Conservation (phyloP, 2,113 vertebrate species). For the Tretioscincus oriximinensis region DNA sequence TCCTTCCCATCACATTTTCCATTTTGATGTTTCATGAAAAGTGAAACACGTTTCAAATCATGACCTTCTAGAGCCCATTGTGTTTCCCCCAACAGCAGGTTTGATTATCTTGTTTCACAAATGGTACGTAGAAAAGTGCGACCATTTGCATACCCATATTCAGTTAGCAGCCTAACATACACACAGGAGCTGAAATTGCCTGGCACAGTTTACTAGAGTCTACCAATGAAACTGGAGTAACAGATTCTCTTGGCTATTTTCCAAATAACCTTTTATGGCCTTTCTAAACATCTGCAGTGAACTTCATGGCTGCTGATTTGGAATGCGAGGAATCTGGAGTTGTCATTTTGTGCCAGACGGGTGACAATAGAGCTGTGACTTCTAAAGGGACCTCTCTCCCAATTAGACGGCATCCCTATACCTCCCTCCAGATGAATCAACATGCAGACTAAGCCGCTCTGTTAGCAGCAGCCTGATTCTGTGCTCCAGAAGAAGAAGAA, state of each 20-base stretch:
- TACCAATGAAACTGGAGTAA: not conserved
- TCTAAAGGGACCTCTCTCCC: not conserved
- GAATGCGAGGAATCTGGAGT: not conserved
- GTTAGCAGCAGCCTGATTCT: not conserved
- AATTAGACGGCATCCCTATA: not conserved
- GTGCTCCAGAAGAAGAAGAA: too few species aligned
- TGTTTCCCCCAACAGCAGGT: too few species aligned
- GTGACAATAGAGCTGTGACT: not conserved
- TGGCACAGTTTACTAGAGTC: not conserved
- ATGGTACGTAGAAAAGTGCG: too few species aligned
- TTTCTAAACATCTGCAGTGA: conserved; percentile 10
- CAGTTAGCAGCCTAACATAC: not conserved
- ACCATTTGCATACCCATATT: not conserved
- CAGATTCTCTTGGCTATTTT: not conserved
- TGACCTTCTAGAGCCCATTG: too few species aligned
- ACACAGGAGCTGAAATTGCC: not conserved
- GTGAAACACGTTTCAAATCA: too few species aligned
- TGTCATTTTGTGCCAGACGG: not conserved
- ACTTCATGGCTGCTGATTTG: conserved; percentile 1
- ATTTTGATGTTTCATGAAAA: too few species aligned
- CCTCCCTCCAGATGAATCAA: not conserved
- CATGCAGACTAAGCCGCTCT: not conserved
- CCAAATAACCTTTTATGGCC: not conserved
- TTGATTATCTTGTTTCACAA: too few species aligned
- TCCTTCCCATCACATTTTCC: too few species aligned